A percentile compares a stretch with the other conserved stretches of the same genome.
phyloP scores from a whole-genome alignment of 2,888 invertebrate species.

The Athalia circularis region DNA sequence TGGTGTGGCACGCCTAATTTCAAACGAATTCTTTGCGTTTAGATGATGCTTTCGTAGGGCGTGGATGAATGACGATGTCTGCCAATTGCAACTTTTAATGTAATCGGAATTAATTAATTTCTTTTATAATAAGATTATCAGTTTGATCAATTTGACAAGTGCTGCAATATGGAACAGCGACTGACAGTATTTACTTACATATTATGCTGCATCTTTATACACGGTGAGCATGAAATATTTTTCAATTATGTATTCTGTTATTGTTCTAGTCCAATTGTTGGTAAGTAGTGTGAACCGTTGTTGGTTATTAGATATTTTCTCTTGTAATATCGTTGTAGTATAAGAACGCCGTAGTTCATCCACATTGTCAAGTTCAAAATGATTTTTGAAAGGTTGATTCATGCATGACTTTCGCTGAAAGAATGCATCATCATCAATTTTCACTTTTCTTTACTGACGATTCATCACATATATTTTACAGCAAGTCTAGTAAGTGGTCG shows the following conservation, averaged over 20 bases:
- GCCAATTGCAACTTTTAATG: conserved; percentile 7
- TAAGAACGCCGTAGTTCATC: neutral
- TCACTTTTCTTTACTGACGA: no score
- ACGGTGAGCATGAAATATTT: conserved; percentile 27
- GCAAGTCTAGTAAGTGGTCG: conserved; percentile 22
- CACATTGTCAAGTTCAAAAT: neutral
- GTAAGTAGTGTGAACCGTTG: no score
- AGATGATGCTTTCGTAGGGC: conserved; percentile 37
- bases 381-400: neutral
- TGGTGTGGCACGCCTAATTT: conserved; percentile 1
- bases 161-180: conserved; percentile 25
- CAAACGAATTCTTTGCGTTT: conserved; percentile 15
- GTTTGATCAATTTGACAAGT: neutral
- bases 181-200: conserved; percentile 9
- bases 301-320: no score
- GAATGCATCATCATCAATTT: no score
- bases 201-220: conserved; percentile 29
- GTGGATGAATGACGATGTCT: conserved; percentile 40
- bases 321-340: no score
- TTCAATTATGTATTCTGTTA: neutral
- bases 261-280: neutral
- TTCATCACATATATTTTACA: neutral
- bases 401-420: no score
- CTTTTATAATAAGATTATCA: conserved; percentile 3
- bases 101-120: conserved; percentile 1